Evolutionary conservation across 2,888 invertebrate genomes (phyloP), one percentile per base, ranked within the genome.

Genomic region (Diarsia rubi): DNA sequence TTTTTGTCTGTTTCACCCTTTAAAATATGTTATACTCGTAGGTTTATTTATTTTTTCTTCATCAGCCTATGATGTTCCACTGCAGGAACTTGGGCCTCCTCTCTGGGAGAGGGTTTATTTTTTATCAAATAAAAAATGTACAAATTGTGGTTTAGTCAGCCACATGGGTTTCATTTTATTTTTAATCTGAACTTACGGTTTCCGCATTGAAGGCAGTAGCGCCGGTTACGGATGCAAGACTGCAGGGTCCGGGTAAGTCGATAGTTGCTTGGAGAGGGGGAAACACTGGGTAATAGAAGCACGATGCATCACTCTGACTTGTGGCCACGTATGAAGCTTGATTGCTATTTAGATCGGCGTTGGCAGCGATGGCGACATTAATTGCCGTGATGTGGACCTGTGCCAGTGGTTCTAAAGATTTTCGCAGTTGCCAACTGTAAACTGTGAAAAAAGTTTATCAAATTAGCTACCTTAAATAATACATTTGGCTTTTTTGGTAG

Each of bases 361-460:
- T 77, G 16, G 21, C 12, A 31, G 0, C 0, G 45, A 76, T 45
- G 31, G 19, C 54, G 19, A 2, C 0, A 77, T 63, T 27, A 8
- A 75, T 66, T 9, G 3, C 12, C 88, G 84, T 44, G 89, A 88
- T 77, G 90, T 8, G 5, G 2, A 0, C 8, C 91, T 1, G 93
- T 89, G 37, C 93, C 92, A 0, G 71, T 67, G 47, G 2, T n/a
- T 3, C 91, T 92, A 0, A 77, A 66, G 2, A 83, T 84, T 94
- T 91, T 71, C 95, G 94, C 0, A 96, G 86, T 72, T 94, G 94
- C 96, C 96, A 96, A 81, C 96, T 96, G 83, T 89, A 87, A 0
- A 96, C 96, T 96, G 89, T 16, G 78, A 86, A 69, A 45, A 19
- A 69, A 31, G 31, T 42, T 49, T 21, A 14, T 63, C 5, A 64